Evolutionary conservation across 2,113 vertebrate genomes (phyloP).

Genomic region (Hemiscyllium ocellatum): DNA sequence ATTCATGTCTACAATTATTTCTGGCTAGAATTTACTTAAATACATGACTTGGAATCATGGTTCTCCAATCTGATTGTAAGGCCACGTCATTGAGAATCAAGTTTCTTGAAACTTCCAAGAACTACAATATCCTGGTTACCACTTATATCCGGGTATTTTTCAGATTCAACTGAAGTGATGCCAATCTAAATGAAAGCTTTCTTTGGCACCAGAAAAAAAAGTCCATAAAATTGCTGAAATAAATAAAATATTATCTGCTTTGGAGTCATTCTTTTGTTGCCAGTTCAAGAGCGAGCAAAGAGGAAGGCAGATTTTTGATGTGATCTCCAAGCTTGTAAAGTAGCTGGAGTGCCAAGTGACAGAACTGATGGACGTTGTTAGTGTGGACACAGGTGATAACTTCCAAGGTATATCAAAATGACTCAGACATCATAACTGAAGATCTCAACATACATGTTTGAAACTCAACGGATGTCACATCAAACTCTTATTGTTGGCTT

Average conservation of each 20-base stretch:
- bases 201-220: neutral
- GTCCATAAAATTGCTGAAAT: neutral
- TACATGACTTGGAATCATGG: neutral
- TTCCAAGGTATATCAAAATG: neutral
- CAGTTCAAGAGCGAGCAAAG: neutral
- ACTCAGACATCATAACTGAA: neutral
- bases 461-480: neutral
- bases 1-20: neutral
- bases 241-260: neutral
- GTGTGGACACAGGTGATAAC: neutral
- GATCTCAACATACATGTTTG: neutral
- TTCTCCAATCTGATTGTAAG: neutral
- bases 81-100: neutral
- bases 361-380: neutral
- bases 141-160: neutral
- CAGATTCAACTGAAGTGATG: neutral
- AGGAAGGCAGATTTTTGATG: neutral
- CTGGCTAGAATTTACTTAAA: neutral
- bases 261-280: neutral
- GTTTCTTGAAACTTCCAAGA: neutral
- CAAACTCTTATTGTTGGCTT: neutral
- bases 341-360: neutral
- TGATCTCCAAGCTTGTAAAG: neutral
- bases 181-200: neutral
- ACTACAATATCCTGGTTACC: neutral